Evolutionary conservation across 2,113 vertebrate genomes (phyloP).

Genomic region (Loxodonta africana): DNA sequence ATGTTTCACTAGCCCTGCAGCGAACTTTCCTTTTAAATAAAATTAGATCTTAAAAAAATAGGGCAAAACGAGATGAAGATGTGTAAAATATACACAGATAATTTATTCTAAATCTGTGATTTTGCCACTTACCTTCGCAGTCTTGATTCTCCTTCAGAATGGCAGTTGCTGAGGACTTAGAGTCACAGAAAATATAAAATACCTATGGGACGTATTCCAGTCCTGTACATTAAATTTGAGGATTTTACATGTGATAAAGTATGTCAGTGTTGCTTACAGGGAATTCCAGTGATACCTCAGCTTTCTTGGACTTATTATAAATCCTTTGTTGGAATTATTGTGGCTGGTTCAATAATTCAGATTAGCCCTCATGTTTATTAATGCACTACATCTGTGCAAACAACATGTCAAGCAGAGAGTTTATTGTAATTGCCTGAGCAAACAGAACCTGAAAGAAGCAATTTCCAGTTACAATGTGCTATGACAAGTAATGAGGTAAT

Average conservation of each 20-base stretch:
- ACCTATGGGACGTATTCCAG: conserved; percentile 90
- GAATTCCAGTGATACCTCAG: conserved; percentile 94
- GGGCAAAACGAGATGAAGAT: conserved; percentile 80
- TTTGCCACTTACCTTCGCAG: conserved; percentile 85
- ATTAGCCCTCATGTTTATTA: conserved; percentile 99
- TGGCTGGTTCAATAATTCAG: conserved; percentile 99
- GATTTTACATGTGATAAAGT: conserved; percentile 95
- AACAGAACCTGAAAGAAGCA: conserved; percentile 99
- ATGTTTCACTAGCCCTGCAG: conserved; percentile 56
- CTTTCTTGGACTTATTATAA: conserved; percentile 94
- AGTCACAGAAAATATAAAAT: conserved; percentile 89
- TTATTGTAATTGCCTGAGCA: conserved; percentile 99
- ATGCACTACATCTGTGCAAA: conserved; percentile 99
- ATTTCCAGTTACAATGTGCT: conserved; percentile 99
- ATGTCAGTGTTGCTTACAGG: conserved; percentile 92
- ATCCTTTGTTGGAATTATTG: conserved; percentile 98
- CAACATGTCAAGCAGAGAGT: conserved; percentile 99
- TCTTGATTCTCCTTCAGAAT: conserved; percentile 86
- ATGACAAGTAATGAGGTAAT: conserved; percentile 99
- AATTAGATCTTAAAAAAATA: conserved; percentile 82
- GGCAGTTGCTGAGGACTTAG: conserved; percentile 88
- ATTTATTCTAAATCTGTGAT: conserved; percentile 85
- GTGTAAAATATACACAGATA: conserved; percentile 78
- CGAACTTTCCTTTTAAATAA: conserved; percentile 81
- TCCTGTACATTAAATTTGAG: conserved; percentile 94